Percentiles rank a stretch among this genome's conserved stretches.
These are phyloP conservation scores for Mizuhopecten yessoensis DNA, from an alignment of 1,140 invertebrate species.

Conservation along the genomic window DNA sequence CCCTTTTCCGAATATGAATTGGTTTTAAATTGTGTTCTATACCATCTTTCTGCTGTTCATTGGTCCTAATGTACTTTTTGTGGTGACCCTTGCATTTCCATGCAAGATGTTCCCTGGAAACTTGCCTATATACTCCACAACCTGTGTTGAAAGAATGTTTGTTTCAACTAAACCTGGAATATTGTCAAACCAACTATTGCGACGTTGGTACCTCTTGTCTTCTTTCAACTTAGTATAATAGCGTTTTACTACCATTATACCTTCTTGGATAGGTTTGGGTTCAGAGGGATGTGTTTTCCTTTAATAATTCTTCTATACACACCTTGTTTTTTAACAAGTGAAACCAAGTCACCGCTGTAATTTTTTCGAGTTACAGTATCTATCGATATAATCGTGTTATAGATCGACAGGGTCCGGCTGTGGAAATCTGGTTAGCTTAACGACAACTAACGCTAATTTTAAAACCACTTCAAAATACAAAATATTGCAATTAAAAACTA, in stretches of 20 bases:
- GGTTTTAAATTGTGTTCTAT: neutral
- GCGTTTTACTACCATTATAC: neutral
- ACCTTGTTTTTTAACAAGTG: neutral
- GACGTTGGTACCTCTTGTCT: neutral
- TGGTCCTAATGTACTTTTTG: neutral
- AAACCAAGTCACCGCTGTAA: neutral
- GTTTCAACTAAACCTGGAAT: neutral
- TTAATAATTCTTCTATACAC: neutral
- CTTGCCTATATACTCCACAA: neutral
- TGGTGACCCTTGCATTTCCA: neutral
- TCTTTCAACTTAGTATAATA: neutral
- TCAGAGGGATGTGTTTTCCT: neutral
- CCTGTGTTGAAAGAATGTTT: neutral
- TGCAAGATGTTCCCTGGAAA: neutral
- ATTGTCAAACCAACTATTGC: neutral
- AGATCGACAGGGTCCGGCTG: too few species aligned
- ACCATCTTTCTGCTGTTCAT: neutral
- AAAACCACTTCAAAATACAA: too few species aligned
- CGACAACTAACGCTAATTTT: too few species aligned
- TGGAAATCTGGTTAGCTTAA: too few species aligned
- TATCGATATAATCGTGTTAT: too few species aligned
- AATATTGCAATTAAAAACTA: too few species aligned
- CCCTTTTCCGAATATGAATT: neutral
- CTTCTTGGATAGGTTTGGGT: neutral
- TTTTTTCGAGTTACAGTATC: too few species aligned